phyloP scores from a whole-genome alignment of 2,113 vertebrate species.

The Microcebus jonahi region DNA sequence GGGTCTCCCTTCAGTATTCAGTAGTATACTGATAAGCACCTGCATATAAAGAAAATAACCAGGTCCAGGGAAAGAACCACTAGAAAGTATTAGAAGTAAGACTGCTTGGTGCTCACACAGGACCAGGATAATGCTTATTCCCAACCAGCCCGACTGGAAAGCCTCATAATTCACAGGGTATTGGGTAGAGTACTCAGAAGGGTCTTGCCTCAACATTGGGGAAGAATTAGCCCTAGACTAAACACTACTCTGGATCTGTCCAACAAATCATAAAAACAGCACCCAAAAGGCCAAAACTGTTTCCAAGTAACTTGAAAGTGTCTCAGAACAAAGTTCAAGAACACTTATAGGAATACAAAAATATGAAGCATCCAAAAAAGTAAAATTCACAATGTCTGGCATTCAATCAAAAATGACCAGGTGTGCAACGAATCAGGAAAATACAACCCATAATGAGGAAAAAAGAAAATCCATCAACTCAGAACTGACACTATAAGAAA shows the following conservation, averaged over 20 bases:
- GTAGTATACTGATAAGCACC: neutral
- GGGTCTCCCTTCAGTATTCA: neutral
- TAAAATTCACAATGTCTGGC: constrained; percentile 48
- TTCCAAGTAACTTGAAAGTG: constrained; percentile 48
- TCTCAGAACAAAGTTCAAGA: constrained; percentile 47
- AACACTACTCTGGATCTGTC: constrained; percentile 42
- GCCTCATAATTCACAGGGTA: neutral
- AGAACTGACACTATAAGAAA: constrained; percentile 42
- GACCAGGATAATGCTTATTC: neutral
- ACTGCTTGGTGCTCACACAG: neutral
- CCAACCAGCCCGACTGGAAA: neutral
- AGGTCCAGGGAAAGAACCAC: neutral
- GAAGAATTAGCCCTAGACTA: constrained; percentile 53
- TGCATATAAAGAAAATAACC: neutral
- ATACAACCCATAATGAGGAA: constrained; percentile 39
- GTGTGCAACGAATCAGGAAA: constrained; percentile 57
- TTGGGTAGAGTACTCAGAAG: constrained; percentile 2
- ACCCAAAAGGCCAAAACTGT: constrained; percentile 32
- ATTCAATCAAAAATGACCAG: constrained; percentile 49
- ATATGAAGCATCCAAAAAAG: constrained; percentile 16
- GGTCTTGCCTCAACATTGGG: neutral
- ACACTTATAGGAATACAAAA: constrained; percentile 55
- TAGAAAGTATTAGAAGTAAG: neutral
- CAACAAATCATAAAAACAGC: constrained; percentile 46
- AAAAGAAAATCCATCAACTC: constrained; percentile 13